Conservation (phyloP, 2,888 invertebrate species). For the Agrochola lychnidis region DNA sequence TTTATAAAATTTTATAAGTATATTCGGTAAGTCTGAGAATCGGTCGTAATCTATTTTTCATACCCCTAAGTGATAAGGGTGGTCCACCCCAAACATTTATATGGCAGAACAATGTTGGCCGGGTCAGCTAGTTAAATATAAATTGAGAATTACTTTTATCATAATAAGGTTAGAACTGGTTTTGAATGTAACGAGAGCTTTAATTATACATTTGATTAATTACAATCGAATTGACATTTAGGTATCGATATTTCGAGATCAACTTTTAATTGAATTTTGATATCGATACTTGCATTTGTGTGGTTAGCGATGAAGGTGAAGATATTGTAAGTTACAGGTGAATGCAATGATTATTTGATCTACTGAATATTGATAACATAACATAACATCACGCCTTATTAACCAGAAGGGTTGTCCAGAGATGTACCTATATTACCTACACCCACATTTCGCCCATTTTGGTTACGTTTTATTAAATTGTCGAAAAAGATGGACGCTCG, state of each 20-base stretch:
- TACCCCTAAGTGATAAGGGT: too few species aligned
- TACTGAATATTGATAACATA: not conserved
- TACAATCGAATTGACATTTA: constrained; percentile 64
- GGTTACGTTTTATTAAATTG: too few species aligned
- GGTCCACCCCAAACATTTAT: too few species aligned
- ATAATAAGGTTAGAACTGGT: constrained; percentile 66
- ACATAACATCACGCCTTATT: not conserved
- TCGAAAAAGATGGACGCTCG: not conserved
- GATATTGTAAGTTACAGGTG: not conserved
- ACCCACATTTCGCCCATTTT: too few species aligned
- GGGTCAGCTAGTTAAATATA: constrained; percentile 43
- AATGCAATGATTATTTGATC: not conserved
- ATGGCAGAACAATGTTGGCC: too few species aligned
- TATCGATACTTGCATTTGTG: constrained; percentile 37
- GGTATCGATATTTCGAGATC: constrained; percentile 58
- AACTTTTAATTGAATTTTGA: constrained; percentile 55
- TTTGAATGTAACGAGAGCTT: constrained; percentile 60
- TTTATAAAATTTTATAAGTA: too few species aligned
- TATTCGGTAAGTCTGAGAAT: too few species aligned
- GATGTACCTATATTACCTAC: not conserved
- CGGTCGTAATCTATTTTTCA: too few species aligned
- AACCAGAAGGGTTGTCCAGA: not conserved
- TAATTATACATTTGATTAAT: constrained; percentile 76
- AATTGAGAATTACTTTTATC: constrained; percentile 69
- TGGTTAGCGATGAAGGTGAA: constrained; percentile 12